Evolutionary conservation across 2,113 vertebrate genomes (phyloP).

Genomic region (Acrocephalus kingi): DNA sequence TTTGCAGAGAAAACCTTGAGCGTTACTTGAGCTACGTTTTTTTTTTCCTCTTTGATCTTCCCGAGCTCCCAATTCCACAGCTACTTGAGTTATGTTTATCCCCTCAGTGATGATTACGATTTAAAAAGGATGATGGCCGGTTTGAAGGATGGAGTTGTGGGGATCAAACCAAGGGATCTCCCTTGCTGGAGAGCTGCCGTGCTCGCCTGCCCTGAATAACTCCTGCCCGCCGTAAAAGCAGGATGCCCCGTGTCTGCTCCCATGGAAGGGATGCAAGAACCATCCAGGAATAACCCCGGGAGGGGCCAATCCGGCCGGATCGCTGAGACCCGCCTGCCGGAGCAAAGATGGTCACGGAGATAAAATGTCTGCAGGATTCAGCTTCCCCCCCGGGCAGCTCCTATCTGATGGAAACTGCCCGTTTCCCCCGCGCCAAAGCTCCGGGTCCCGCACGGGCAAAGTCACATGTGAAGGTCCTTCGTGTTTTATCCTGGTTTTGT

Average conservation of each 20-base stretch:
- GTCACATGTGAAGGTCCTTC: background rate
- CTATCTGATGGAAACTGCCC: constrained; percentile 44
- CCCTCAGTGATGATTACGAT: fast-evolving
- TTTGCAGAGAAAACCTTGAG: too few species aligned
- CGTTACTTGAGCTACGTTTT: too few species aligned
- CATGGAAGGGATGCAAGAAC: background rate
- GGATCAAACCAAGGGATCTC: background rate
- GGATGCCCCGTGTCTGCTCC: background rate
- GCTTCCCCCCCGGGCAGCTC: constrained; percentile 6
- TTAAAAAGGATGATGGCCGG: background rate
- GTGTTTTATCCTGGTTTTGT: constrained; percentile 35
- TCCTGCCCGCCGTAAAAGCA: background rate
- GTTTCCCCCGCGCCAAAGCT: background rate
- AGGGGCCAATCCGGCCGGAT: background rate
- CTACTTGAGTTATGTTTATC: background rate
- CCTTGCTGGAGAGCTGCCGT: fast-evolving
- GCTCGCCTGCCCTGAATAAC: fast-evolving
- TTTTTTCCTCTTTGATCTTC: too few species aligned
- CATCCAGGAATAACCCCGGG: background rate
- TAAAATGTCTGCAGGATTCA: background rate
- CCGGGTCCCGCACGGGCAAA: background rate
- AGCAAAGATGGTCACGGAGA: background rate
- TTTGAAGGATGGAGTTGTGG: background rate
- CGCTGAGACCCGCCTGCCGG: background rate
- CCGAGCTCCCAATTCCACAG: too few species aligned